Conservation (phyloP, 2,888 invertebrate genomes). For the Pachydiplax longipennis region DNA sequence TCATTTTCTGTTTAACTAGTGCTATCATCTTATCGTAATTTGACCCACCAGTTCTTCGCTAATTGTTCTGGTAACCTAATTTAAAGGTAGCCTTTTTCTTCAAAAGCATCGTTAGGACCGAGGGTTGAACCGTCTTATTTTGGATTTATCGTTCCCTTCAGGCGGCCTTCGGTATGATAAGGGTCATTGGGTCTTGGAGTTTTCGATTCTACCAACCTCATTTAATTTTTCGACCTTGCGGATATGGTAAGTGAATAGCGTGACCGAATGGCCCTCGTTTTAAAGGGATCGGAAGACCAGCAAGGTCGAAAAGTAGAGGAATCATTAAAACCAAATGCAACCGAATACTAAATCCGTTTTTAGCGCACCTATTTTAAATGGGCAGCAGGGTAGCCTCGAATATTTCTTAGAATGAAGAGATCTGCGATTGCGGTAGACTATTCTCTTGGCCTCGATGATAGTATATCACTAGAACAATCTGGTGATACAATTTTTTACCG, state of each 20-base stretch:
- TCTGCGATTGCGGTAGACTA: neutral
- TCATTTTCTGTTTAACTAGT: too few species aligned
- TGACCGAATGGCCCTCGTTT: constrained; percentile 9
- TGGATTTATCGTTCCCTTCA: neutral
- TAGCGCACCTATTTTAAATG: neutral
- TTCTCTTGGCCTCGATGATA: neutral
- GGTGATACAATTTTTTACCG: too few species aligned
- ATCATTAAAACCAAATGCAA: neutral
- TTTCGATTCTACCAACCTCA: neutral
- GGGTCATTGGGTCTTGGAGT: neutral
- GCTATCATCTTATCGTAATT: too few species aligned
- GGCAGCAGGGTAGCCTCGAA: neutral
- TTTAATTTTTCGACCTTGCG: neutral
- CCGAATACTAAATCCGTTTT: neutral
- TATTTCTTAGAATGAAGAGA: neutral
- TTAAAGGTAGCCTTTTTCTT: too few species aligned
- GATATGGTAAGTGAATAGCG: neutral
- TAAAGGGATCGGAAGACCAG: neutral
- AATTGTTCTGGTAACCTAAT: too few species aligned
- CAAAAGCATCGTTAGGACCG: too few species aligned
- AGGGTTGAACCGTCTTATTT: neutral
- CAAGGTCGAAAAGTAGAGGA: neutral
- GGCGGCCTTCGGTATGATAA: neutral
- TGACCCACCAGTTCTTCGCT: too few species aligned
- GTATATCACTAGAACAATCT: too few species aligned